Conservation (phyloP, 1,140 invertebrate species). For the Nilaparvata lugens region DNA sequence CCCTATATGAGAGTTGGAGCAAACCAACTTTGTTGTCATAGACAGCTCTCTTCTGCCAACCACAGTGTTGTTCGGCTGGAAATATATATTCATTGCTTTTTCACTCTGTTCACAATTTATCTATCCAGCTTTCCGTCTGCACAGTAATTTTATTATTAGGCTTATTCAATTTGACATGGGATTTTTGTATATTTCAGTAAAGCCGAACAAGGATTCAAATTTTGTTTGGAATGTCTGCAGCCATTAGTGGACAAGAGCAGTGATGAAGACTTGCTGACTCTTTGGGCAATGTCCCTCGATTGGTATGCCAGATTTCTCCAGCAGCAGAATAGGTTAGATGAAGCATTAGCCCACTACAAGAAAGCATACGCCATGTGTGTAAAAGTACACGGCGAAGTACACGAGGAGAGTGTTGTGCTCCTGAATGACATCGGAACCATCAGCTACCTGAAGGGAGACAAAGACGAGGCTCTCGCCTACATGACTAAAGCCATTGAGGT, state of each 20-base stretch:
- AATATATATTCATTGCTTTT: too few relatives aligned
- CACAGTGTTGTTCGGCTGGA: too few relatives aligned
- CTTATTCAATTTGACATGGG: too few relatives aligned
- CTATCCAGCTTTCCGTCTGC: too few relatives aligned
- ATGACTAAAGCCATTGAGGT: constrained; percentile 60
- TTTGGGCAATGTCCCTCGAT: constrained; percentile 63
- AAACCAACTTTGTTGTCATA: too few relatives aligned
- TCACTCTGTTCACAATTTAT: too few relatives aligned
- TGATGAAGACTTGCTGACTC: constrained; percentile 45
- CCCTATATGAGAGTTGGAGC: too few relatives aligned
- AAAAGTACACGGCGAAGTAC: constrained; percentile 49
- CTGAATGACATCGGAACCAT: constrained; percentile 79
- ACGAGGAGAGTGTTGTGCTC: constrained; percentile 64
- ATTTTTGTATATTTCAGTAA: constrained; percentile 35
- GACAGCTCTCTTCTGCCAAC: too few relatives aligned
- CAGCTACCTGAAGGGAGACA: constrained; percentile 51
- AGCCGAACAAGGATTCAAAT: constrained; percentile 63
- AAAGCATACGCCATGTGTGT: constrained; percentile 57
- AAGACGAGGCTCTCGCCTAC: constrained; percentile 57
- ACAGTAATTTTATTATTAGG: too few relatives aligned
- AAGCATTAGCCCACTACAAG: constrained; percentile 56
- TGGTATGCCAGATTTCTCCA: constrained; percentile 74
- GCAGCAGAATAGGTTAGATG: constrained; percentile 47
- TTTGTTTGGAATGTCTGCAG: constrained; percentile 60
- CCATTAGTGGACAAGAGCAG: constrained; percentile 41